A percentile compares a stretch with the other conserved stretches of the same genome.
These are phyloP conservation scores for Pseudorhombus dupliciocellatus DNA, from an alignment of 2,113 vertebrate species.

Conservation along the genomic window DNA sequence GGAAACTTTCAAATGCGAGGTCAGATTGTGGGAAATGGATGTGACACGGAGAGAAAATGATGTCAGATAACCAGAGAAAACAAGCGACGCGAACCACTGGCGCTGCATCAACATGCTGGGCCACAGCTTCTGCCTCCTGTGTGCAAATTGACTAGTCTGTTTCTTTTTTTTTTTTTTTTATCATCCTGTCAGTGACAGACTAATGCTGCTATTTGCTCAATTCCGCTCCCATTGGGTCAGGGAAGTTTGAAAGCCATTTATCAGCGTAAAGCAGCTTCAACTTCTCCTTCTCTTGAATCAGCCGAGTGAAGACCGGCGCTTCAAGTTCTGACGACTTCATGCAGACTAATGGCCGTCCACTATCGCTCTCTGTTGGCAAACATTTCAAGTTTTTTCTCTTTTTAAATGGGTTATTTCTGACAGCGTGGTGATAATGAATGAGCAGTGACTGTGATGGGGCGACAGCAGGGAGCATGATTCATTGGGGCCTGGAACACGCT, in stretches of 20 bases:
- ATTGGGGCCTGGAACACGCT: conserved; percentile 19
- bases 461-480: conserved; percentile 48
- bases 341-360: conserved; percentile 31
- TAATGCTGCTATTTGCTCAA: conserved; percentile 38
- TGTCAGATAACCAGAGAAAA: conserved; percentile 11
- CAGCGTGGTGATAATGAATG: conserved; percentile 14
- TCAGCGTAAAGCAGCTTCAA: conserved; percentile 43
- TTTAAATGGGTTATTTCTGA: conserved; percentile 39
- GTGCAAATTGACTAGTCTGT: conserved; percentile 1
- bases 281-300: conserved; percentile 39
- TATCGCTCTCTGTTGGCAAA: conserved; percentile 39
- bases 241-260: conserved; percentile 34
- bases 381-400: conserved; percentile 45
- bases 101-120: conserved; percentile 21
- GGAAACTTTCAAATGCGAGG: conserved; percentile 39
- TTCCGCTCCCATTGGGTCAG: conserved; percentile 28
- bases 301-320: conserved; percentile 24
- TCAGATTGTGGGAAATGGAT: conserved; percentile 53
- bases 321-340: conserved; percentile 44
- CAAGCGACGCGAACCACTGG: conserved; percentile 2
- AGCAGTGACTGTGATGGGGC: conserved; percentile 52
- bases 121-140: conserved; percentile 9
- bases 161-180: conserved; percentile 32
- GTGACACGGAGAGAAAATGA: conserved; percentile 46
- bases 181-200: conserved; percentile 29